Conservation (phyloP, 2,888 invertebrate genomes). For the Acronicta psi region DNA sequence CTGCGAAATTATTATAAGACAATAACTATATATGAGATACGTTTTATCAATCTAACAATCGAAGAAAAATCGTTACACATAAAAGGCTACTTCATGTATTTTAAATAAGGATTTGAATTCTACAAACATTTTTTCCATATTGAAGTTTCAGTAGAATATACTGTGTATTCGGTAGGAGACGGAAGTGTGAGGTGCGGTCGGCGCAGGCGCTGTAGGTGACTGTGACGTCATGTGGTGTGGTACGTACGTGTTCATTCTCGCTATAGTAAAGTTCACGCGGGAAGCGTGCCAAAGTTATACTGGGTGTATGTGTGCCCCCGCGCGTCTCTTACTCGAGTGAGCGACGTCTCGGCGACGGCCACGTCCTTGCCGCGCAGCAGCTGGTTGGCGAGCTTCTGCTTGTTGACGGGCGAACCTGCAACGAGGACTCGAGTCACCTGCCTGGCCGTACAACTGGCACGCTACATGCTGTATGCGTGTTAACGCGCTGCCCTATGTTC, state of each 20-base stretch:
- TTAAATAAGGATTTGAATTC: no score
- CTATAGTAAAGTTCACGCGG: constrained; percentile 66
- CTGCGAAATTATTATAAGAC: background rate
- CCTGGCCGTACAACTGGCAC: constrained; percentile 61
- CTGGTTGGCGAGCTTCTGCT: constrained; percentile 94
- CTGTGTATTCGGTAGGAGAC: background rate
- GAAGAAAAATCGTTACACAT: no score
- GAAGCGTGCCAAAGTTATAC: constrained; percentile 79
- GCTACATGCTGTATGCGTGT: constrained; percentile 39
- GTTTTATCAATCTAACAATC: background rate
- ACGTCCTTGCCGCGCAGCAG: constrained; percentile 91
- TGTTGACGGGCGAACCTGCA: constrained; percentile 95
- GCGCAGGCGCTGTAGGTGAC: background rate
- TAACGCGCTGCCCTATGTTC: constrained; percentile 7
- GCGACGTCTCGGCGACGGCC: constrained; percentile 93
- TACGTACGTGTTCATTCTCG: constrained; percentile 58
- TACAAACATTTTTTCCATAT: no score
- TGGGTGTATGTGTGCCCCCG: constrained; percentile 67
- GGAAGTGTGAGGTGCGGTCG: background rate
- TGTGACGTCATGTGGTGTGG: constrained; percentile 12
- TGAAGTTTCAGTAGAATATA: no score
- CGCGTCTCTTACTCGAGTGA: constrained; percentile 93
- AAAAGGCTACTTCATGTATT: no score
- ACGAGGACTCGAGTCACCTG: constrained; percentile 70
- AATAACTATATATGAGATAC: no score